A percentile compares a stretch with the other conserved stretches of the same genome.
phyloP scores from a whole-genome alignment of 2,797 vertebrate species.

The Pelochelys cantorii region DNA sequence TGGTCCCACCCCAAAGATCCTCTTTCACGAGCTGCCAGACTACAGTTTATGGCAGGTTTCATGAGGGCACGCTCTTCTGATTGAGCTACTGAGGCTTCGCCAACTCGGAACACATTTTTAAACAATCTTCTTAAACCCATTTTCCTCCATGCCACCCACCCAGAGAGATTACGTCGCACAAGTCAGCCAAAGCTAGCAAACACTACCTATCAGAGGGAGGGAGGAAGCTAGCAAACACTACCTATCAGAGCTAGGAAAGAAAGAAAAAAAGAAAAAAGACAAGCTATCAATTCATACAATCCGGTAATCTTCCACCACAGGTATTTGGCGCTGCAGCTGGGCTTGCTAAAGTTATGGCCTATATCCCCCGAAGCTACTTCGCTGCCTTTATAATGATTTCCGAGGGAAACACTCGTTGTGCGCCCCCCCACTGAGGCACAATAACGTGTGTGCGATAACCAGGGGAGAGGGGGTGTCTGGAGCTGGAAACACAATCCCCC shows the following conservation, averaged over 20 bases:
- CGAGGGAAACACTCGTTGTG: slow-evolving; percentile 10
- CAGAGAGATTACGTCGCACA: neutral
- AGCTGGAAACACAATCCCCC: neutral
- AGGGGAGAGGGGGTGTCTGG: neutral
- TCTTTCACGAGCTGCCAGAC: neutral
- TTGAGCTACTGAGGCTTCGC: neutral
- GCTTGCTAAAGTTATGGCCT: slow-evolving; percentile 25
- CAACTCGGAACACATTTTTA: neutral
- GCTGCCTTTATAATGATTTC: slow-evolving; percentile 27
- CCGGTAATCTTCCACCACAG: slow-evolving; percentile 6
- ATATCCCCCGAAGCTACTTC: slow-evolving; percentile 14
- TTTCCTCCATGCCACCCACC: neutral
- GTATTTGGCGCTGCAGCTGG: slow-evolving; percentile 5
- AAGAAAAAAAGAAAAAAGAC: neutral
- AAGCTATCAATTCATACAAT: slow-evolving; percentile 4
- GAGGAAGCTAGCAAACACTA: no score
- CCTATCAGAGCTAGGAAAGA: neutral
- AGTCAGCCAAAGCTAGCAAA: neutral
- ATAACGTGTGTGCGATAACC: slow-evolving; percentile 35
- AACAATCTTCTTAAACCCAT: neutral
- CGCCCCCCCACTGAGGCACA: slow-evolving; percentile 28
- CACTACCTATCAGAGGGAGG: neutral
- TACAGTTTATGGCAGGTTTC: neutral
- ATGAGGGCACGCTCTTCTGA: no score
- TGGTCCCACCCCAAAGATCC: neutral